These are phyloP conservation scores for Ptilonorhynchus violaceus DNA, from an alignment of 2,113 vertebrate species.

Conservation along the genomic window DNA sequence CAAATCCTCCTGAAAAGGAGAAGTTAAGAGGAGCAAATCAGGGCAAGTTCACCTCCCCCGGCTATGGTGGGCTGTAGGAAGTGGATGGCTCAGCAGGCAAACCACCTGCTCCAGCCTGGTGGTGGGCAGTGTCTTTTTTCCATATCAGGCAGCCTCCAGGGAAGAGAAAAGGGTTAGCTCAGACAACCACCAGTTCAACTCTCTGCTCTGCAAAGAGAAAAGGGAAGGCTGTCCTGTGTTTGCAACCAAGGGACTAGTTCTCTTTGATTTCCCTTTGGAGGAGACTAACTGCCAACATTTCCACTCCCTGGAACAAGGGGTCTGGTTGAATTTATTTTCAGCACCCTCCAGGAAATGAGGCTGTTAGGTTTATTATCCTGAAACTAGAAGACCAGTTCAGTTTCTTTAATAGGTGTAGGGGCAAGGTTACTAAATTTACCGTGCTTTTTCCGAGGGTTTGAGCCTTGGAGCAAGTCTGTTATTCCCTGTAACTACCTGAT, in stretches of 20 bases:
- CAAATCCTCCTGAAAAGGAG: neutral
- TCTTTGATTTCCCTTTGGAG: neutral
- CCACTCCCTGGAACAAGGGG: neutral
- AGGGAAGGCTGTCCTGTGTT: neutral
- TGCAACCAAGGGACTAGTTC: neutral
- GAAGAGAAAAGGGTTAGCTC: neutral
- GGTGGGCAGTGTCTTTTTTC: neutral
- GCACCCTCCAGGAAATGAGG: slow-evolving; percentile 25
- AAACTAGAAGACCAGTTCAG: neutral
- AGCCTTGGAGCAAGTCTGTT: neutral
- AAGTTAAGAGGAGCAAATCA: neutral
- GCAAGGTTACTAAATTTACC: neutral
- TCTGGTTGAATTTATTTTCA: slow-evolving; percentile 28
- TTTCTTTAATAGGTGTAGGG: neutral
- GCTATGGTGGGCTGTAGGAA: neutral
- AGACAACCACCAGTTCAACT: neutral
- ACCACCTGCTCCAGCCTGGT: neutral
- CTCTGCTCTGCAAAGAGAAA: neutral
- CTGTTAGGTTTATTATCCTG: slow-evolving; percentile 9
- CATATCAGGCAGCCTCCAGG: neutral
- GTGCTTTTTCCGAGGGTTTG: neutral
- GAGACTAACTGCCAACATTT: neutral
- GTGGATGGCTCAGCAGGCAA: neutral
- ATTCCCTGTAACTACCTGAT: neutral
- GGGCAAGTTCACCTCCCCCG: neutral